Evolutionary conservation across 2,797 vertebrate species (phyloP).

Genomic region (Lutjanus argentimaculatus): DNA sequence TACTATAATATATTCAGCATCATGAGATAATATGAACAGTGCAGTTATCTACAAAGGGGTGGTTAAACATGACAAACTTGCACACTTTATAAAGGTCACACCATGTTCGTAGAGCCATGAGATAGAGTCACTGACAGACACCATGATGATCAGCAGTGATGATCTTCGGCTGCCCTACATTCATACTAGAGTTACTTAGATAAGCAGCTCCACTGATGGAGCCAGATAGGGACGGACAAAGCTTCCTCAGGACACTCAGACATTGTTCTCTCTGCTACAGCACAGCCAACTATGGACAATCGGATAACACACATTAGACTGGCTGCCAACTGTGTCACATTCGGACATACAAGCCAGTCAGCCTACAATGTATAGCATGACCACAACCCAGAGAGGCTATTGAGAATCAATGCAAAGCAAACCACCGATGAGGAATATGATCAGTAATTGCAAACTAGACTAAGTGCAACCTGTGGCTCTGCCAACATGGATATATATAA

Average conservation of each 20-base stretch:
- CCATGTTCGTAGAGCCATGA: neutral
- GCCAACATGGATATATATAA: neutral
- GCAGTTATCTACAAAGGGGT: constrained; percentile 5
- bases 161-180: constrained; percentile 68
- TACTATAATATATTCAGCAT: neutral
- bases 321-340: constrained; percentile 44
- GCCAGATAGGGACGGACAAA: constrained; percentile 39
- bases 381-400: neutral
- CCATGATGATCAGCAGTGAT: constrained; percentile 42
- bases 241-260: constrained; percentile 59
- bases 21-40: constrained; percentile 15
- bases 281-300: constrained; percentile 40
- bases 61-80: neutral
- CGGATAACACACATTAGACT: constrained; percentile 54
- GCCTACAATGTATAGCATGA: constrained; percentile 14
- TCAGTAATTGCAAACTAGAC: neutral
- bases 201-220: constrained; percentile 58
- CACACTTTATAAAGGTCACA: constrained; percentile 5
- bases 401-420: neutral
- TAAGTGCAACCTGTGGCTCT: neutral
- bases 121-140: constrained; percentile 30
- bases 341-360: constrained; percentile 7
- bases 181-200: constrained; percentile 56
- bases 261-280: constrained; percentile 55
- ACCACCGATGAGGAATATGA: neutral